Base-by-base conservation (phyloP, 2,888 invertebrate genomes). In the Nemotelus pantherinus region DNA sequence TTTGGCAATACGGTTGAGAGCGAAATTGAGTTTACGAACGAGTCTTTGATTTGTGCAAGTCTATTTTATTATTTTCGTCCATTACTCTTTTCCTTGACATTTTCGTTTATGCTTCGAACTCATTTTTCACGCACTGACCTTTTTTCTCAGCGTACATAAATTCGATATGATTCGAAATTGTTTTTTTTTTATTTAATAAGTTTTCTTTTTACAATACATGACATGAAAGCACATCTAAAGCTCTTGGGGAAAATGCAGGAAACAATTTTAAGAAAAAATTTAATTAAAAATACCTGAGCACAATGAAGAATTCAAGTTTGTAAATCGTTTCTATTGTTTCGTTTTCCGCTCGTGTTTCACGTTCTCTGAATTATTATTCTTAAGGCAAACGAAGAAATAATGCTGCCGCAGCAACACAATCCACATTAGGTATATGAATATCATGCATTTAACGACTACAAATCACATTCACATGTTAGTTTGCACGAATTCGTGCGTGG, bases 211-310 rank as follows among this genome's bases (percentile, higher is more conserved):
- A 39, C n/a, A 50, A 68, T 25, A 48, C 43, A 57, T 57, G 55
- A 71, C 25, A 47, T 6, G n/a, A 55, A 57, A 57, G 71, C 71
- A 71, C 71, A 41, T 71, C 25, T 71, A 71, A 71, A 71, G 71
- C 71, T 71, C 57, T 57, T 71, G 55, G 55, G 25, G 57, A 53
- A 25, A 25, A 57, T 43, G 6, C 44, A n/a, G 57, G 25, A 53
- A 6, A 53, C 39, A 71, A 47, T 43, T 41, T 43, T n/a, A 70
- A 48, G 53, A 4, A 44, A 3, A 55, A 43, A 5, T n/a, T 57
- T 50, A 68, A 48, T 50, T 6, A 71, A 48, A 57, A 71, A 70
- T 75, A 78, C 78, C 78, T 78, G 78, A 78, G 78, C 78, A 78
- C 78, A 78, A 74, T 78, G 78, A 78, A 75, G 75, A 78, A 77